Evolutionary conservation across 2,113 vertebrate species (phyloP), one percentile per base, ranked within the genome.

Genomic region (Gopherus evgoodei): DNA sequence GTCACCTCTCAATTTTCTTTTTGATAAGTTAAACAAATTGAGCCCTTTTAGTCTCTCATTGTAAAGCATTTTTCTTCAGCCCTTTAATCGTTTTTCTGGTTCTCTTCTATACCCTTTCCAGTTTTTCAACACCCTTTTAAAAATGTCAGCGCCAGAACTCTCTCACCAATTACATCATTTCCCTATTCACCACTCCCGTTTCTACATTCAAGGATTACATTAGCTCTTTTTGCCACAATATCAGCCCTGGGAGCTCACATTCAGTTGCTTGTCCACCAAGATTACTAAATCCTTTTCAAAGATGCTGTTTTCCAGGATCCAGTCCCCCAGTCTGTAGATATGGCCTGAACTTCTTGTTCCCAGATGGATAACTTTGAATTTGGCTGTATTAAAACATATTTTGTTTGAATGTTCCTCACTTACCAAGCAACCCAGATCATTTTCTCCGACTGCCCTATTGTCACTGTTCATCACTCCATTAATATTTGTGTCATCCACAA

Each of bases 401-500:
- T 90, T 92, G 50, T 31, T 75, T 62, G 31, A 72, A 80, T 24
- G 92, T 85, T 94, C 53, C 27, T 81, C 83, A 53, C 81, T 95
- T 96, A 84, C 57, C 88, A 96, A 90, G 85, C 84, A 87, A 83
- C 21, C 88, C 86, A 47, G 75, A 95, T n/a, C 86, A 93, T 38
- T 21, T 82, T 29, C 29, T 27, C 38, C 79, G 92, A 88, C 88
- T 94, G 91, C 89, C 72, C 87, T 83, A 65, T 94, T 84, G 95
- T 90, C 94, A 93, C 38, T 93, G 93, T 90, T 91, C 88, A 90
- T 69, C 59, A 89, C 95, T 80, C 93, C 78, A 69, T 1, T 75
- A 89, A 93, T 65, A 78, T 95, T 94, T 95, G 96, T 35, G 91
- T 93, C 95, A 94, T n/a, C 85, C 89, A 86, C 81, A 91, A 42